Base-by-base conservation (phyloP, 2,113 vertebrate species). In the Lota lota region DNA sequence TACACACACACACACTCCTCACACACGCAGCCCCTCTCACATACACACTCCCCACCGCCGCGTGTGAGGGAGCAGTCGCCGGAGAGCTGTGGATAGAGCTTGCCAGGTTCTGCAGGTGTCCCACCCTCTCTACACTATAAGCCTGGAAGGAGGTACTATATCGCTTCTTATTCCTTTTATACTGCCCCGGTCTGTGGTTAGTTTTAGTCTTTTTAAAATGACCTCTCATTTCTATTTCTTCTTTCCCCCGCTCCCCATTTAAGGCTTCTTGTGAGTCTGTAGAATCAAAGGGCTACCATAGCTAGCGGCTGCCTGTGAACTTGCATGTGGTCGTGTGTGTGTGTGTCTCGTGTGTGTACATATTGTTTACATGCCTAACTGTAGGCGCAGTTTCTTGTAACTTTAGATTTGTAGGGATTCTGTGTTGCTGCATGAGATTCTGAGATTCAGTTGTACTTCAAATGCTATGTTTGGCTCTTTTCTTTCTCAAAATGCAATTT, bases 31-130 rank as follows among this genome's bases (percentile, higher is more conserved):
- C 17, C 57, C 21, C 66, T 36, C 22, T 67, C 82, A 84, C 87
- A 77, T 82, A 74, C 63, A 47, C 40, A 47, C 40, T 47, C 40
- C 40, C 40, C 40, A 21, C 61, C 53, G 17, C 72, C 77, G 82
- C 85, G 83, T 62, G 85, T 69, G 90, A 92, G 94, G 87, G 90
- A 91, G 87, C 90, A 90, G 90, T 91, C 81, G 77, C 80, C 83
- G 79, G 82, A 65, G 80, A 84, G 87, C 78, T 82, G 66, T 87
- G 83, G 84, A 87, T 87, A 84, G 83, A 84, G 73, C 81, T 73
- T 67, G 81, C 70, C 11, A 79, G 84, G 76, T 84, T 88, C 84
- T 85, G 82, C 88, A 90, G 87, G 88, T 89, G 88, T 89, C 86
- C 86, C 84, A 86, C 83, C 83, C 57, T 60, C 51, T 53, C 81